Base-by-base conservation (phyloP, 2,797 vertebrate genomes). In the Yasuhikotakia modesta region DNA sequence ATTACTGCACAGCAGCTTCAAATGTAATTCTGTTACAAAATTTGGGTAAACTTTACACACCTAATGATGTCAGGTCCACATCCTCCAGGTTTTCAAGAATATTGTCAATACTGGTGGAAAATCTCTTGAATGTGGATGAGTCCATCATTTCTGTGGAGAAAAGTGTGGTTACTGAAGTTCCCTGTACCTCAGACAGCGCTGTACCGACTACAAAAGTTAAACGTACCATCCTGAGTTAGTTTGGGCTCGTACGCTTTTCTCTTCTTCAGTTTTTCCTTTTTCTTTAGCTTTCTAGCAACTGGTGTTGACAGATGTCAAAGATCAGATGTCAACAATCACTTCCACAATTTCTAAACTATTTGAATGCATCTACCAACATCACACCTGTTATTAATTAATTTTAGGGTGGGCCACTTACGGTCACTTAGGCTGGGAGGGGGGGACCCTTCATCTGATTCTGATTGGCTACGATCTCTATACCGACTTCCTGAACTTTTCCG, bases 261-360 rank as follows among this genome's bases (percentile, higher is more conserved):
- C 87, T 94, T 97, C 91, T 95, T 98, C 74, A 95, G 94, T 81
- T 96, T 96, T 89, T 97, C 96, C 87, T 94, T 97, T 90, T 98
- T 98, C 93, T 96, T 97, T 92, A 95, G 87, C 92, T 95, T 97
- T 92, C 91, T 95, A 90, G 95, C 93, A 86, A 96, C 97, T 99
- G 78, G 61, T 73, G 19, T 43, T 30, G 71, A 53, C 46, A 63
- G 10, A 48, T 24, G 43, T 21, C 4, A 73, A 16, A 57, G 8
- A 14, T 46, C 84, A 68, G 5, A 78, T 66, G 68, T 58, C 16
- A 73, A 22, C 14, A 4, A 12, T 71, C 5, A 58, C 43, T 64
- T 53, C 21, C 10, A n/a, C n/a, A n/a, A 17, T 5, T 11, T 45
- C 39, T 74, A 48, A 17, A 68, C 22, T 8, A 46, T n/a, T 14